Conservation (phyloP, 2,888 invertebrate genomes). For the Napeogenes inachia region DNA sequence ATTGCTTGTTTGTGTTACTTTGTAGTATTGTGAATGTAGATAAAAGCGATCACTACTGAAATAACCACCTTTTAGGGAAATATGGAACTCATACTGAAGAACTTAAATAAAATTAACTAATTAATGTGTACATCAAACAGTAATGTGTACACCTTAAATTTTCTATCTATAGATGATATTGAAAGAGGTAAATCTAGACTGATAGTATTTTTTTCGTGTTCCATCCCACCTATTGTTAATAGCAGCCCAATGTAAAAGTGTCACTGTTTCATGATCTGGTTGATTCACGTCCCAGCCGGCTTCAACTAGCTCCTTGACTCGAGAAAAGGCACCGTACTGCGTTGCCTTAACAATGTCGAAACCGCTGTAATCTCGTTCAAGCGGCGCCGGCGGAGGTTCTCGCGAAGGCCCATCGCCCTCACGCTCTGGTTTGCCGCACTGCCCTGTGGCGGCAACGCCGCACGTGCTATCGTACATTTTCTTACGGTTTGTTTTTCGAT, state of each 20-base stretch:
- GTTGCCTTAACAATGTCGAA: slow-evolving; percentile 97
- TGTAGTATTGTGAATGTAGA: too few species aligned
- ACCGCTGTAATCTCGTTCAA: slow-evolving; percentile 82
- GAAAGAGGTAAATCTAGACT: neutral
- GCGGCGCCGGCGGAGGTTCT: slow-evolving; percentile 79
- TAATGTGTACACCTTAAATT: too few species aligned
- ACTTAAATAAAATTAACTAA: too few species aligned
- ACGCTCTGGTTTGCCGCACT: slow-evolving; percentile 80
- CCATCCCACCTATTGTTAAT: slow-evolving; percentile 89
- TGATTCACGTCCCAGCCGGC: slow-evolving; percentile 96
- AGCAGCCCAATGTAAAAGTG: slow-evolving; percentile 98
- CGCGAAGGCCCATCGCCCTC: slow-evolving; percentile 80
- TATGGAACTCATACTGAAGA: too few species aligned
- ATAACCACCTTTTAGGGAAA: too few species aligned
- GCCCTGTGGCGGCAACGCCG: slow-evolving; percentile 81
- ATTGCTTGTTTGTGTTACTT: too few species aligned
- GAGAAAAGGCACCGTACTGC: slow-evolving; percentile 93
- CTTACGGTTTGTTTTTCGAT: slow-evolving; percentile 18
- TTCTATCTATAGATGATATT: neutral
- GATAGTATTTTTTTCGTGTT: neutral
- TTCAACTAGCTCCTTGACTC: slow-evolving; percentile 91
- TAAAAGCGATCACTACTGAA: too few species aligned
- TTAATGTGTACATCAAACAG: too few species aligned
- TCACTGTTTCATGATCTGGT: slow-evolving; percentile 96
- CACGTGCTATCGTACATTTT: slow-evolving; percentile 84